A percentile compares a stretch with the other conserved stretches of the same genome.
Evolutionary conservation across 2,888 invertebrate genomes (phyloP).

Genomic region (Nymphalis urticae): DNA sequence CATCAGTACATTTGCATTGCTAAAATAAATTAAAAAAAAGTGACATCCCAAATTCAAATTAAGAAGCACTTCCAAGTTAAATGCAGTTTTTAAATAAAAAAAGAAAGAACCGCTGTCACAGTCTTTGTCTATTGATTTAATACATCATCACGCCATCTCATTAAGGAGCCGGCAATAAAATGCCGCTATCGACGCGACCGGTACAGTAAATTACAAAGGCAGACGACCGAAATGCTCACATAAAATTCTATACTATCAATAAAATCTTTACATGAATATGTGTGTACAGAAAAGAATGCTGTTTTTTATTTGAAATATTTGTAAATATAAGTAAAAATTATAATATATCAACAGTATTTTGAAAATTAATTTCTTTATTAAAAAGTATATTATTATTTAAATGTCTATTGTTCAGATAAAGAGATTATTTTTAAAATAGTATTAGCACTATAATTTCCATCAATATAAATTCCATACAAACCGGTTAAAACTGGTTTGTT

Average conservation of each 20-base stretch:
- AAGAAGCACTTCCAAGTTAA: neutral
- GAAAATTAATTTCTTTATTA: neutral
- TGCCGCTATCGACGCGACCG: conserved; percentile 34
- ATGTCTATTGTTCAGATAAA: too few relatives aligned
- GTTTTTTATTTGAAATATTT: neutral
- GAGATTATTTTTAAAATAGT: too few relatives aligned
- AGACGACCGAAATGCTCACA: conserved; percentile 44
- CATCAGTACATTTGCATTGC: too few relatives aligned
- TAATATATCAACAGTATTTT: neutral
- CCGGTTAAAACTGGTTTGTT: neutral
- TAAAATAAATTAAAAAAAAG: too few relatives aligned
- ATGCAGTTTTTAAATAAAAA: conserved; percentile 10
- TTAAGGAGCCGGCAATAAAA: conserved; percentile 43
- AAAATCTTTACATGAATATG: conserved; percentile 10
- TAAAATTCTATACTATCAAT: conserved; percentile 40
- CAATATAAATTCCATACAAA: neutral
- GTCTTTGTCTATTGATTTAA: conserved; percentile 40
- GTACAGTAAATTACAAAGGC: conserved; percentile 42
- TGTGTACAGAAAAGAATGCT: neutral
- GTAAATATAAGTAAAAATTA: neutral
- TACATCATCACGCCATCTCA: conserved; percentile 43
- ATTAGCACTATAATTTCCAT: neutral
- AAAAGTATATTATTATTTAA: too few relatives aligned
- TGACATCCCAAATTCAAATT: neutral
- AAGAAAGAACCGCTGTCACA: conserved; percentile 14